Base-by-base conservation (phyloP, 2,797 vertebrate species). In the Orestias chungarensis region DNA sequence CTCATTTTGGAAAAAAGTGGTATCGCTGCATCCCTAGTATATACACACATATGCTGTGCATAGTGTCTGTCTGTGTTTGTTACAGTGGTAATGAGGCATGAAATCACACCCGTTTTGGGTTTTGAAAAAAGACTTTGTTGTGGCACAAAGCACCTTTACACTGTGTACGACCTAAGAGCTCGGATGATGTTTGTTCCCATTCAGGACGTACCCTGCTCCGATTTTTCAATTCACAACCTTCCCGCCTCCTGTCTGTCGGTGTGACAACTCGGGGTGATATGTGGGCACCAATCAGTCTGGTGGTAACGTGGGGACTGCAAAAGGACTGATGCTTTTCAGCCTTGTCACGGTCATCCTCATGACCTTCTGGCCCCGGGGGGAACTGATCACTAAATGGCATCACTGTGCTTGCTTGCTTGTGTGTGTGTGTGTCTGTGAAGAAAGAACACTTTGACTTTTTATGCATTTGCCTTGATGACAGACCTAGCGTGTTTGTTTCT, bases 1-100 rank as follows among this genome's bases (percentile, higher is more conserved):
- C n/a, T n/a, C n/a, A n/a, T n/a, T n/a, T n/a, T n/a, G n/a, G n/a
- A n/a, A n/a, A n/a, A n/a, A n/a, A n/a, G n/a, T n/a, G n/a, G n/a
- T n/a, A n/a, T n/a, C n/a, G n/a, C n/a, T n/a, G n/a, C n/a, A n/a
- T n/a, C n/a, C n/a, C n/a, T n/a, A n/a, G n/a, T n/a, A n/a, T n/a
- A n/a, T n/a, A n/a, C n/a, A n/a, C 12, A 27, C 67, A 80, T 35
- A 40, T 73, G n/a, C n/a, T 68, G 64, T 75, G 17, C 31, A 50
- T 35, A 23, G 46, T 50, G 52, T 54, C 25, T 54, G 12, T 55
- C 67, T 70, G 76, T 50, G 47, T 31, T 12, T 59, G 78, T 75
- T 79, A 27, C 47, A 71, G 18, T 40, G 43, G 50, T 84, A 87
- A 85, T 87, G 82, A 86, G 72, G 68, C 78, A 59, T 83, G 73